Conservation (phyloP, 2,113 vertebrate genomes). For the Onychorhynchus coronatus region DNA sequence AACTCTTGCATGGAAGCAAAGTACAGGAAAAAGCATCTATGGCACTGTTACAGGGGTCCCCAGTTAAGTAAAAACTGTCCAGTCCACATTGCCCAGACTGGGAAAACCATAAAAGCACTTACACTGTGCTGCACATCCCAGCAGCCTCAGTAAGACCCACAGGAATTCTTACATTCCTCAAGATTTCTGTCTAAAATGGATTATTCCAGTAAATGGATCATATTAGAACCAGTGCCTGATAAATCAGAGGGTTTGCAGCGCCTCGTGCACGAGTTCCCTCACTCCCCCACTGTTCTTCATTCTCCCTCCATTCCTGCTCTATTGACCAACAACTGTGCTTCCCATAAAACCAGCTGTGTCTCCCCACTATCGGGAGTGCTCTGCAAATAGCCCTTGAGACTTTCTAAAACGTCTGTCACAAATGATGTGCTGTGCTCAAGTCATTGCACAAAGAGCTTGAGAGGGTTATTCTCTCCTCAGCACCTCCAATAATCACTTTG, state of each 20-base stretch:
- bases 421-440: background rate
- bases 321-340: background rate
- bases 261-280: background rate
- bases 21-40: background rate
- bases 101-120: background rate
- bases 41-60: too few relatives aligned
- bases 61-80: background rate
- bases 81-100: background rate
- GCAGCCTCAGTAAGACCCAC: background rate
- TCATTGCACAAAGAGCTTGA: background rate
- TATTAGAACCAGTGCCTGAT: background rate
- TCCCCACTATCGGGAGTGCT: background rate
- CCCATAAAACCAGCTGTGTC: background rate
- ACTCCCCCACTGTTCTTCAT: background rate
- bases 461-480: background rate
- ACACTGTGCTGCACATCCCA: background rate
- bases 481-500: background rate
- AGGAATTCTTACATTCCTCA: background rate
- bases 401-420: background rate
- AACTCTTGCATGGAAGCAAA: background rate
- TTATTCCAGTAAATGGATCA: background rate
- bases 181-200: background rate
- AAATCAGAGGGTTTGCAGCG: background rate
- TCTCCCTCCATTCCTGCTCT: background rate
- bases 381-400: background rate